Evolutionary conservation across 2,888 invertebrate species (phyloP), one percentile per base, ranked within the genome.

Genomic region (Criorhina ranunculi): DNA sequence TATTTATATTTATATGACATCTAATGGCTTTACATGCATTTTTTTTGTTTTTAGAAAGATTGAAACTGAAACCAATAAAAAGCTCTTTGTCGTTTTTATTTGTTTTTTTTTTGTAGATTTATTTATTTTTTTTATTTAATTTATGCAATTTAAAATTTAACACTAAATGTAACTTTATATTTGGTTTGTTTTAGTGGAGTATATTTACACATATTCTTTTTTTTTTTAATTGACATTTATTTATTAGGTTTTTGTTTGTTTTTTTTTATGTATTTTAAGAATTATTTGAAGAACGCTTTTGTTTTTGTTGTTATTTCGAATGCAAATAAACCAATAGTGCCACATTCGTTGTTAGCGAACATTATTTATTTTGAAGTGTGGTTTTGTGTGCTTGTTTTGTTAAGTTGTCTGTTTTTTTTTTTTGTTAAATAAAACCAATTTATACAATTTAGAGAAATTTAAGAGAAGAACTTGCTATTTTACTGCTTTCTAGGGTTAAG

Each of bases 1-100:
- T 67, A 31, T 46, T 33, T 80, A 42, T 70, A 31, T 49, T 53
- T 42, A 42, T 55, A 33, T 66, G 73, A 75, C 73, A 79, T 85
- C 67, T 70, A 70, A 37, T 86, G 80, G 40, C 55, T 60, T 57
- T 33, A 69, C 57, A 64, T 79, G 57, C 62, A 69, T 24, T 55
- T 64, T 62, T 77, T 15, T 59, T 46, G 57, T 70, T 64, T 62
- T 77, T 24, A 33, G 60, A 53, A 60, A 85, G 75, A 79, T 62
- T 76, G 76, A 80, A 86, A 86, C 85, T 86, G 85, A 86, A 86
- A 86, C 85, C 85, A 80, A 76, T 80, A 86, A 86, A 86, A 86
- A 80, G 80, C 80, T 80, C 80, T 64, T 69, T 76, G 75, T 79
- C 31, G 31, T 53, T 80, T n/a, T 70, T 67, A 8, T 75, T 75